Percentiles rank a stretch among this genome's conserved stretches.
These are phyloP conservation scores for Arrhopalites spinosus DNA, from an alignment of 2,888 invertebrate genomes.

Conservation along the genomic window DNA sequence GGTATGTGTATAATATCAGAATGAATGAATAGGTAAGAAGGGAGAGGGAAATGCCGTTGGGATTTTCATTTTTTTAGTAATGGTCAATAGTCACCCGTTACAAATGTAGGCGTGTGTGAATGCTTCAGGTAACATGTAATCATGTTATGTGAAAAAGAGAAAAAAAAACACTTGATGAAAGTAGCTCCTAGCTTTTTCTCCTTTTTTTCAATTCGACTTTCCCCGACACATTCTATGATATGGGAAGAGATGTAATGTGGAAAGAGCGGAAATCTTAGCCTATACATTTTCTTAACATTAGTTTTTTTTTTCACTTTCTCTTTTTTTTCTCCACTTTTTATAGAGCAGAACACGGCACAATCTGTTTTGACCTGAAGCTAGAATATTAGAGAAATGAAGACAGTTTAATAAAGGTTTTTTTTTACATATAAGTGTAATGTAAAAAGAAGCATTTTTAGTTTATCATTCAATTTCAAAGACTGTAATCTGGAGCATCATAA, in stretches of 20 bases:
- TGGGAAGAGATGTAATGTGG: neutral
- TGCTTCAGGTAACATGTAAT: constrained; percentile 2
- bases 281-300: neutral
- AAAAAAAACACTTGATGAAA: constrained; percentile 12
- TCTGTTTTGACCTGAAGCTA: too few relatives aligned
- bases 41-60: neutral
- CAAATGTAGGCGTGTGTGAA: neutral
- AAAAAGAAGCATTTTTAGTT: too few relatives aligned
- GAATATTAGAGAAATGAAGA: too few relatives aligned
- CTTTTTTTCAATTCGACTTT: constrained; percentile 2
- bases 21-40: too few relatives aligned
- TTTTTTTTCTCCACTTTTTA: neutral
- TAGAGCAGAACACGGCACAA: neutral
- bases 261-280: neutral
- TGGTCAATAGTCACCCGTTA: constrained; percentile 16
- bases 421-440: too few relatives aligned
- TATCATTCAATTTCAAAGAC: too few relatives aligned
- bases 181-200: constrained; percentile 4
- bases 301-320: too few relatives aligned
- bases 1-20: too few relatives aligned
- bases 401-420: too few relatives aligned
- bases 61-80: constrained; percentile 7
- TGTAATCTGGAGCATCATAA: too few relatives aligned
- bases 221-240: neutral
- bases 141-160: constrained; percentile 12